phyloP scores from a whole-genome alignment of 2,888 invertebrate genomes.

The Caenorhabditis zanzibari region DNA sequence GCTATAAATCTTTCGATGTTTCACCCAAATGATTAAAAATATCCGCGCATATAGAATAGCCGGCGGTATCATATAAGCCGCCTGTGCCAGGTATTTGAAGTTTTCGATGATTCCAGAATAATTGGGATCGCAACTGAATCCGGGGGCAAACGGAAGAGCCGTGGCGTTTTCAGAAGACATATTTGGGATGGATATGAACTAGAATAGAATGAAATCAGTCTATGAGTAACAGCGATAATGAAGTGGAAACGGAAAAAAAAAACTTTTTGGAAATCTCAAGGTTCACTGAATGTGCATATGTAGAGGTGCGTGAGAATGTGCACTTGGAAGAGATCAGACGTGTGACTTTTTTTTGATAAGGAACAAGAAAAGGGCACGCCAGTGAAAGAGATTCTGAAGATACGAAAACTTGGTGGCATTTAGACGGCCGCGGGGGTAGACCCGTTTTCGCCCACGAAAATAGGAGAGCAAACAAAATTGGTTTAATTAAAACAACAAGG shows the following conservation, averaged over 20 bases:
- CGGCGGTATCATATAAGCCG: slow-evolving; percentile 29
- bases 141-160: background rate
- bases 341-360: slow-evolving; percentile 4
- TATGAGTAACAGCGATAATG: slow-evolving; percentile 12
- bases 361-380: background rate
- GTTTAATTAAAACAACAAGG: no score
- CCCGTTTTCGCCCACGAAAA: no score
- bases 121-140: background rate
- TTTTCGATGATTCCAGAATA: slow-evolving; percentile 26
- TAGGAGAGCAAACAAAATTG: no score
- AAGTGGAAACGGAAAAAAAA: background rate
- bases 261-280: background rate
- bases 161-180: background rate
- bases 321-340: background rate
- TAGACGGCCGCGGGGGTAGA: no score
- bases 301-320: background rate
- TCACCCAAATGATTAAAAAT: slow-evolving; percentile 45
- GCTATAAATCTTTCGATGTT: slow-evolving; percentile 29
- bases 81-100: slow-evolving; percentile 35
- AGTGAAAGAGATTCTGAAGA: background rate
- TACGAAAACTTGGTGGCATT: no score
- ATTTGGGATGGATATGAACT: no score
- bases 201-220: background rate
- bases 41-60: slow-evolving; percentile 37
- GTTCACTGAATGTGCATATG: slow-evolving; percentile 11